Base-by-base conservation (phyloP, 2,797 vertebrate genomes). In the Anabacerthia variegaticeps region DNA sequence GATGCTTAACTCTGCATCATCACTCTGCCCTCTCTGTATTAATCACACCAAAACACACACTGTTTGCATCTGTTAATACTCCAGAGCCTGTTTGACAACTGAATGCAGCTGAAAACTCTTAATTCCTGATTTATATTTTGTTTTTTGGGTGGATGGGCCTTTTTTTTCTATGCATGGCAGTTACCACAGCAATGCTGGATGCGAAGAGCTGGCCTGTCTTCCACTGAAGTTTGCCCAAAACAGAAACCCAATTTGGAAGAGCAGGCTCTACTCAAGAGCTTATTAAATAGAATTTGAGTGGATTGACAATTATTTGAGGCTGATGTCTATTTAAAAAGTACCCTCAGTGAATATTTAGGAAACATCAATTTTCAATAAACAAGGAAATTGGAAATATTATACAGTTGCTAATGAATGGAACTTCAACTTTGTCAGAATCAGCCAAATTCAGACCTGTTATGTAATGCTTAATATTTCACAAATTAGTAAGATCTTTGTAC, bases 91-190 rank as follows among this genome's bases (percentile, higher is more conserved):
- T 95, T 89, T 95, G 87, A 93, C 76, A 93, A 89, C 86, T 32
- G 61, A 94, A 85, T 48, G 86, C 94, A 96, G 96, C 95, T 96
- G 96, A 91, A 91, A 90, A 51, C 87, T 91, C 95, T 97, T 88
- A 69, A 75, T 91, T 94, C 82, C 46, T 91, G 43, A 81, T 94
- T 89, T 88, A 41, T 71, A 9, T 86, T 93, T 82, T 76, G 26
- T 4, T 19, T 88, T 71, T 58, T 46, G 6, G 3, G 12, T 26
- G 22, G 26, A 39, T 77, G 48, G 49, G 56, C 18, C 54, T 63
- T 67, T 87, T 34, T 8, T 85, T 85, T 51, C 37, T 58, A 23
- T 12, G 48, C 5, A 2, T 32, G 46, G 56, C 39, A 39, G 71
- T 74, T 56, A 81, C 27, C 5, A 54, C 30, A 85, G 76, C 27